Conservation (phyloP, 2,888 invertebrate genomes). For the Zaprionus lineosus region DNA sequence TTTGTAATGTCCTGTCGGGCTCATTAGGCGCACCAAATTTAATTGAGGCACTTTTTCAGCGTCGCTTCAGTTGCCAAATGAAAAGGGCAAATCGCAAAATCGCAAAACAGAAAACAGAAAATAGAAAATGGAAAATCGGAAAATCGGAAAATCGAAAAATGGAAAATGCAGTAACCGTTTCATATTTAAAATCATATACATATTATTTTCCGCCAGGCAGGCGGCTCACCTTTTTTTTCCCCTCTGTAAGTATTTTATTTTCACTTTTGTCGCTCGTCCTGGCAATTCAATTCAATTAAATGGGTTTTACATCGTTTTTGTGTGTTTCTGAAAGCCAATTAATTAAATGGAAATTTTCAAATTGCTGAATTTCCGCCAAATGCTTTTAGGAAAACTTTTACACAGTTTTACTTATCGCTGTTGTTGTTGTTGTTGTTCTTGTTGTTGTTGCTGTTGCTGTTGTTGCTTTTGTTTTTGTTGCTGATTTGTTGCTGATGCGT, state of each 20-base stretch:
- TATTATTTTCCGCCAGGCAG: not conserved
- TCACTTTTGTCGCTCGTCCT: slow-evolving; percentile 14
- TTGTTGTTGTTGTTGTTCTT: slow-evolving; percentile 14
- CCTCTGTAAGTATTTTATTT: slow-evolving; percentile 11
- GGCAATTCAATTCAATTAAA: slow-evolving; percentile 54
- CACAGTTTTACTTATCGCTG: not conserved
- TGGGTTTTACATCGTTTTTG: slow-evolving; percentile 26
- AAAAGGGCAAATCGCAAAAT: slow-evolving; percentile 14
- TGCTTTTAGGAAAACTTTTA: slow-evolving; percentile 27
- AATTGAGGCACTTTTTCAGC: slow-evolving; percentile 51
- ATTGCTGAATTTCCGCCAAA: slow-evolving; percentile 38
- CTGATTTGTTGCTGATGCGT: too few relatives aligned
- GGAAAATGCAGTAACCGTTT: slow-evolving; percentile 6
- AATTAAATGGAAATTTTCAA: slow-evolving; percentile 59
- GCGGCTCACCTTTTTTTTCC: not conserved
- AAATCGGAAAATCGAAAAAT: not conserved
- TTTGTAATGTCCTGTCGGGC: slow-evolving; percentile 37
- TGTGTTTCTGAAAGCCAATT: slow-evolving; percentile 54
- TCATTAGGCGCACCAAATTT: slow-evolving; percentile 63
- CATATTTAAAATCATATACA: slow-evolving; percentile 7
- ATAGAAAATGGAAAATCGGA: not conserved
- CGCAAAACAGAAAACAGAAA: slow-evolving; percentile 5
- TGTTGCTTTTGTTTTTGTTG: slow-evolving; percentile 27
- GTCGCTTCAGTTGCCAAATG: not conserved
- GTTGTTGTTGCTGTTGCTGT: too few relatives aligned